Evolutionary conservation across 2,797 vertebrate genomes (phyloP).

Genomic region (Oryzias dopingdopingensis): DNA sequence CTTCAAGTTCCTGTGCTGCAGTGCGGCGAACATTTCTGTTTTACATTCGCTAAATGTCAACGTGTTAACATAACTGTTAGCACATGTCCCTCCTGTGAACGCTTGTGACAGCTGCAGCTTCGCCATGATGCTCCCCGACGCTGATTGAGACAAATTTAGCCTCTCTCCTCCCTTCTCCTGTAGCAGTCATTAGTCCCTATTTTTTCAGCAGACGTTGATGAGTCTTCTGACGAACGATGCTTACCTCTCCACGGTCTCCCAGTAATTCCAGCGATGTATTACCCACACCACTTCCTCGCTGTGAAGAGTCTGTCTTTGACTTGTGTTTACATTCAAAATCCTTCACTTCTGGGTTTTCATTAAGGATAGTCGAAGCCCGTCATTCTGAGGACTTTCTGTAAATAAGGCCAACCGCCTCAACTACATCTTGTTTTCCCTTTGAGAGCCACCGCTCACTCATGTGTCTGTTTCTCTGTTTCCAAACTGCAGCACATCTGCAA

Average conservation of each 20-base stretch:
- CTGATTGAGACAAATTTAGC: conserved; percentile 64
- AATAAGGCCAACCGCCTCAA: conserved; percentile 41
- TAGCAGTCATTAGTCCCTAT: conserved; percentile 61
- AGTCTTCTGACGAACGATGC: conserved; percentile 63
- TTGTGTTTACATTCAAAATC: conserved; percentile 9
- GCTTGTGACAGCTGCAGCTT: conserved; percentile 46
- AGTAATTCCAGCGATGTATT: conserved; percentile 51
- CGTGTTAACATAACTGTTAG: conserved; percentile 37
- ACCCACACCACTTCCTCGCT: conserved; percentile 27
- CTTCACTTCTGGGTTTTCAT: conserved; percentile 21
- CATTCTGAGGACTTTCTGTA: conserved; percentile 24
- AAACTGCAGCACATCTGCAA: conserved; percentile 21
- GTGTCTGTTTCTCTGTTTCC: conserved; percentile 36
- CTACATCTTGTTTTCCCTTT: conserved; percentile 54
- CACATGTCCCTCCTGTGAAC: conserved; percentile 21
- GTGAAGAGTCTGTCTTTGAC: conserved; percentile 11
- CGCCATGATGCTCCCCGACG: conserved; percentile 45
- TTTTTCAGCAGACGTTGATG: conserved; percentile 60
- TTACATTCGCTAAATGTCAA: conserved; percentile 18
- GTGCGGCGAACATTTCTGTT: conserved; percentile 15
- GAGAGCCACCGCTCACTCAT: conserved; percentile 45
- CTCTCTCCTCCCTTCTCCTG: conserved; percentile 42
- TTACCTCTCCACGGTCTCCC: conserved; percentile 49
- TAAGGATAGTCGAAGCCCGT: not conserved
- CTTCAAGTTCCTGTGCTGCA: conserved; percentile 14